phyloP scores from a whole-genome alignment of 1,140 invertebrate species.

The Zaprionus camerounensis region DNA sequence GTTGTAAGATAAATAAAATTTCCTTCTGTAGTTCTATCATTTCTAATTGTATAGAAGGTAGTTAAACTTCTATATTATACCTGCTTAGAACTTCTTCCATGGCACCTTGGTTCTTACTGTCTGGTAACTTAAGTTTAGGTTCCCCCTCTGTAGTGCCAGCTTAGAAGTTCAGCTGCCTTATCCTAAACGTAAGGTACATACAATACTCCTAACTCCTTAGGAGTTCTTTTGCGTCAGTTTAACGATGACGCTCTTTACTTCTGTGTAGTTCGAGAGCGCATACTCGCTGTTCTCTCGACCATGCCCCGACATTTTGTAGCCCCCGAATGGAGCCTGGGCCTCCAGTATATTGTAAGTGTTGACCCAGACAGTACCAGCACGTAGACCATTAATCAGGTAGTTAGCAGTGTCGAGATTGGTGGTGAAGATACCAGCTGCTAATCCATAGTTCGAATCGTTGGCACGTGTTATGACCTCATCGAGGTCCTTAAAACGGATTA shows the following conservation, averaged over 20 bases:
- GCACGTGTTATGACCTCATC: conserved; percentile 96
- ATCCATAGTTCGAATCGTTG: conserved; percentile 96
- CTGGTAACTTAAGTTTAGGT: too few relatives aligned
- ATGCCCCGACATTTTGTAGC: conserved; percentile 96
- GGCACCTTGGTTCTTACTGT: too few relatives aligned
- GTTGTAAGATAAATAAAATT: too few relatives aligned
- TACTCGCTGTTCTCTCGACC: conserved; percentile 97
- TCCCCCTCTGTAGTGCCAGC: too few relatives aligned
- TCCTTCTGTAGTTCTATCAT: too few relatives aligned
- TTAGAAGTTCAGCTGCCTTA: too few relatives aligned
- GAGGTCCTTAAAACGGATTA: conserved; percentile 94
- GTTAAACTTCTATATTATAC: too few relatives aligned
- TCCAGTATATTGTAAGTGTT: conserved; percentile 95
- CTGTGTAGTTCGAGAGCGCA: conserved; percentile 94
- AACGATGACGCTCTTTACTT: conserved; percentile 95
- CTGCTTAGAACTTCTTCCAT: too few relatives aligned
- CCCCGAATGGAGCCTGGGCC: conserved; percentile 94
- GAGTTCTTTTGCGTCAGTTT: conserved; percentile 93
- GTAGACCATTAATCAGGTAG: conserved; percentile 90
- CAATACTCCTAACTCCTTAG: conserved; percentile 85
- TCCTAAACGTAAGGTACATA: too few relatives aligned
- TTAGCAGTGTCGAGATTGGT: conserved; percentile 94
- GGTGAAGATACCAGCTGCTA: conserved; percentile 96
- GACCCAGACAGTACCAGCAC: conserved; percentile 97
- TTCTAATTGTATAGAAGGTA: too few relatives aligned